Conservation (phyloP, 2,113 vertebrate species). For the Tyto alba region DNA sequence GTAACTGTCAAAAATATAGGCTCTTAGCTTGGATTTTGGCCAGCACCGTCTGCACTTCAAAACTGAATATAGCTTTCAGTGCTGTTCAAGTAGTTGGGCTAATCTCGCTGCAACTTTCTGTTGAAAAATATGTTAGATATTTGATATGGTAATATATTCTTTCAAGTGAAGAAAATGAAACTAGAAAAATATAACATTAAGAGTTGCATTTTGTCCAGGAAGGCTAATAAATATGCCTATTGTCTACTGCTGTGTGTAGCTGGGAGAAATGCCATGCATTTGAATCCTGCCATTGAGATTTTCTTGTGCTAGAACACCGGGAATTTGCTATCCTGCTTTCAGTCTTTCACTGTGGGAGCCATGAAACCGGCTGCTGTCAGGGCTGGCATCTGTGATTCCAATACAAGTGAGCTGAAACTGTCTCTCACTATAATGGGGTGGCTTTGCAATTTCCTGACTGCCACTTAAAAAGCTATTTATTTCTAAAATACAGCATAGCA, state of each 20-base stretch:
- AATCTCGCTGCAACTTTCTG: neutral
- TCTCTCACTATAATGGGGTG: neutral
- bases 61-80: neutral
- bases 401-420: neutral
- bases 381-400: neutral
- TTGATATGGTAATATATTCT: neutral
- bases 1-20: neutral
- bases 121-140: neutral
- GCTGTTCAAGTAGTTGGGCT: neutral
- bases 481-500: neutral
- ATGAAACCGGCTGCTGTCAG: neutral
- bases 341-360: neutral
- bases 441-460: neutral
- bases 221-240: neutral
- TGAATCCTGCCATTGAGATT: neutral
- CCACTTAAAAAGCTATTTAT: neutral
- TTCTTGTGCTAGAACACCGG: neutral
- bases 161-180: neutral
- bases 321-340: neutral
- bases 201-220: neutral
- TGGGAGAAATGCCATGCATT: neutral
- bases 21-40: neutral
- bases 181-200: neutral
- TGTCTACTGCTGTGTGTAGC: neutral
- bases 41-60: neutral